Evolutionary conservation across 2,888 invertebrate genomes (phyloP).

Genomic region (Strigamia transsilvanica): DNA sequence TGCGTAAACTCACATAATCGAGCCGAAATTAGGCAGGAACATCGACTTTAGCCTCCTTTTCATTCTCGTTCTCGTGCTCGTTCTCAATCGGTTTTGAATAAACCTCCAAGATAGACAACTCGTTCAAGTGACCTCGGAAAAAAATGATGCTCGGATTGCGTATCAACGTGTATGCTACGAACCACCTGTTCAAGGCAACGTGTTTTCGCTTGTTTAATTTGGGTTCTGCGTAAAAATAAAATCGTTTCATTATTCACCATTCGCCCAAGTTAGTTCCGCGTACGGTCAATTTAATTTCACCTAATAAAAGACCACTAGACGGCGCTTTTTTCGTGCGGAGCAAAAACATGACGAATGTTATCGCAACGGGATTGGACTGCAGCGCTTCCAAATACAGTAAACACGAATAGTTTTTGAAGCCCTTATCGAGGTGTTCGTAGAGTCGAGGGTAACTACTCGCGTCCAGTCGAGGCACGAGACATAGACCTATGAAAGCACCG

Average conservation of each 20-base stretch:
- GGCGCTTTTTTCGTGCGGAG: not conserved
- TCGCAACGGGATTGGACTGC: not conserved
- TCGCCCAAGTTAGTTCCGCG: too few species aligned
- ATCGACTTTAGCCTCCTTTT: too few species aligned
- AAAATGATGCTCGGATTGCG: not conserved
- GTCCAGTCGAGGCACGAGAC: constrained; percentile 7
- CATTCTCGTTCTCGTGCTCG: too few species aligned
- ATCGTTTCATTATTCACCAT: too few species aligned
- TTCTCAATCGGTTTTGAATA: not conserved
- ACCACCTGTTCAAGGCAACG: not conserved
- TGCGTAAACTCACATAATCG: too few species aligned
- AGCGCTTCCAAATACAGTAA: constrained; percentile 28
- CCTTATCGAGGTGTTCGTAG: not conserved
- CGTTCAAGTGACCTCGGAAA: not conserved
- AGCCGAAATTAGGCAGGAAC: too few species aligned
- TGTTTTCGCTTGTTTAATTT: not conserved
- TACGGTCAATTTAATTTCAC: not conserved
- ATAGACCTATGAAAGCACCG: not conserved
- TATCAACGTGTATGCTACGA: not conserved
- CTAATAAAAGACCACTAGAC: not conserved
- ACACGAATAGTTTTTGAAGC: constrained; percentile 33
- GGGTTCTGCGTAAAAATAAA: not conserved
- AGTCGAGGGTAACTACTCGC: not conserved
- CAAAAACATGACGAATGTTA: not conserved
- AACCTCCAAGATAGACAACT: not conserved